Conservation (phyloP, 2,888 invertebrate genomes). For the Drosophila barbarae region DNA sequence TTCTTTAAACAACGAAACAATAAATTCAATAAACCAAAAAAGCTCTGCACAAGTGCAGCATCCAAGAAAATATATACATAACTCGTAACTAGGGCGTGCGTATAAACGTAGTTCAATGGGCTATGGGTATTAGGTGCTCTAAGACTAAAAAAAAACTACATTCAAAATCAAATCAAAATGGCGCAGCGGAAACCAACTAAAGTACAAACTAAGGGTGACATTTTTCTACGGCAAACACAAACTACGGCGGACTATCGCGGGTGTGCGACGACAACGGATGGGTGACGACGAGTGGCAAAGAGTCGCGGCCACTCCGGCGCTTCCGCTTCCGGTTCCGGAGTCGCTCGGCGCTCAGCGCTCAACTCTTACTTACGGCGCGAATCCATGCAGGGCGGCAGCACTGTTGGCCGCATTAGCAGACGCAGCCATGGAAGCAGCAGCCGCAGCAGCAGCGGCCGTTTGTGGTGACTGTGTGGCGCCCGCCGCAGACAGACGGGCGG, state of each 20-base stretch:
- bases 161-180: constrained; percentile 53
- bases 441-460: constrained; percentile 81
- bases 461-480: constrained; percentile 74
- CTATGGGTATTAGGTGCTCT: constrained; percentile 59
- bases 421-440: constrained; percentile 83
- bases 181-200: constrained; percentile 39
- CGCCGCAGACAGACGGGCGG: constrained; percentile 74
- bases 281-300: constrained; percentile 28
- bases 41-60: constrained; percentile 10
- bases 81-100: constrained; percentile 18
- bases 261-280: constrained; percentile 42
- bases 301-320: constrained; percentile 9
- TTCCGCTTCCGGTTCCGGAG: constrained; percentile 6
- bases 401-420: constrained; percentile 86
- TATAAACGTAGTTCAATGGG: constrained; percentile 28
- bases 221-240: constrained; percentile 52
- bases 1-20: background rate
- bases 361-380: constrained; percentile 91
- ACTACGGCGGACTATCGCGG: constrained; percentile 39
- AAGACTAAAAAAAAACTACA: constrained; percentile 58
- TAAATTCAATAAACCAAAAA: background rate
- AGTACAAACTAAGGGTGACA: constrained; percentile 43
- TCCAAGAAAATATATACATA: constrained; percentile 4
- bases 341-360: constrained; percentile 23
- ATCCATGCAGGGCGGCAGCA: constrained; percentile 91